Base-by-base conservation (phyloP, 1,140 invertebrate species). In the Trichogramma pretiosum region DNA sequence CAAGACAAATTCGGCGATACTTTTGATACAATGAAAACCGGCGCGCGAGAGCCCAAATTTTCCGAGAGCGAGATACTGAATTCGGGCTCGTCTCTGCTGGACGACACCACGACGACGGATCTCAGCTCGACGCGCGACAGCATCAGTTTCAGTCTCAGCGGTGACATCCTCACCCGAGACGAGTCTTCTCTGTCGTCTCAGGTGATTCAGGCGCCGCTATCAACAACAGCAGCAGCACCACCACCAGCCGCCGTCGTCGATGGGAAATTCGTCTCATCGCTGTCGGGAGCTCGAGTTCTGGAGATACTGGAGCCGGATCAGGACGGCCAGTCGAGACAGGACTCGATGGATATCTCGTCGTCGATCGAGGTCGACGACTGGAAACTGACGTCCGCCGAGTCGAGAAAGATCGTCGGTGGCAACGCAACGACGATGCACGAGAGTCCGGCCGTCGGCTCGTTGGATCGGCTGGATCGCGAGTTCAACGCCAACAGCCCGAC, bases 321-420 rank as follows among this genome's bases (percentile, higher is more conserved):
- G 1, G 55, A 60, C 14, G 56, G 52, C 40, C 45, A 53, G 2
- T 61, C 58, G 0, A 59, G 60, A 9, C 58, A 66, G 35, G 66
- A 69, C 22, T 70, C 67, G 1, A 60, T 65, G 2, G 63, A 71
- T 21, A 59, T 65, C 11, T 60, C 65, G n/a, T 69, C 64, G 0
- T 69, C 64, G 0, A 43, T 69, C 11, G 64, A 68, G 23, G 59
- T 61, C 40, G 67, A 68, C 26, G 65, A 69, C 11, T 24, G 56
- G 3, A 53, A 53, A 51, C 24, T 56, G 35, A 36, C 47, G 46
- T 57, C 10, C 9, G 16, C 19, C 14, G 14, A 2, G 14, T 11
- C 19, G 0, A 33, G 3, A 56, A 59, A 52, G 52, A n/a, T n/a
- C n/a, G n/a, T n/a, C n/a, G n/a, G n/a, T n/a, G n/a, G n/a, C n/a